phyloP scores from a whole-genome alignment of 2,113 vertebrate genomes.

The Cinclus mexicanus region DNA sequence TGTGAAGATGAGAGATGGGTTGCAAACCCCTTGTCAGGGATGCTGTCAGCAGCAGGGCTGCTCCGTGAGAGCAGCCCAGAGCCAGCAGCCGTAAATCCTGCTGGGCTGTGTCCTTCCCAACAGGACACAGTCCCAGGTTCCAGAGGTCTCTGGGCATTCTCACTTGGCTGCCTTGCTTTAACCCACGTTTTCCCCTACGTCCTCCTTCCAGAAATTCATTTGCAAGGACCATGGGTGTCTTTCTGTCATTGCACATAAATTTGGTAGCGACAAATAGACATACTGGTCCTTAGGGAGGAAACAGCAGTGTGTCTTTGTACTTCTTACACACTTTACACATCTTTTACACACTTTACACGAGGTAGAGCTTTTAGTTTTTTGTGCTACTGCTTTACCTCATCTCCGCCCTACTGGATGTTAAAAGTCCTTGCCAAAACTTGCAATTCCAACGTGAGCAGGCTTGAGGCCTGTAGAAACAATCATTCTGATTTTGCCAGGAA shows the following conservation, averaged over 20 bases:
- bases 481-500: neutral
- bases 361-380: neutral
- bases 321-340: neutral
- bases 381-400: neutral
- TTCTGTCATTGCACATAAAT: neutral
- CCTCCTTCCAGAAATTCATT: neutral
- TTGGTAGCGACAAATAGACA: neutral
- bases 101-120: neutral
- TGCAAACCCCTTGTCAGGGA: neutral
- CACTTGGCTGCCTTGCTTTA: neutral
- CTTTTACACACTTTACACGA: neutral
- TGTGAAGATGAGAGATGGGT: neutral
- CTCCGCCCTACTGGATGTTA: neutral
- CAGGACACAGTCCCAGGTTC: neutral
- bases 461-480: neutral
- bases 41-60: neutral
- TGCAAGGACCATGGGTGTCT: neutral
- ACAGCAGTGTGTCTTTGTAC: accelerated
- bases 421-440: neutral
- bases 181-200: neutral
- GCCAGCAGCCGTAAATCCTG: neutral
- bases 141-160: neutral
- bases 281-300: neutral
- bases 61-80: neutral
- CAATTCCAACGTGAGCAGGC: neutral